A percentile compares a stretch with the other conserved stretches of the same genome.
phyloP scores from a whole-genome alignment of 2,113 vertebrate genomes.

The Callorhinus ursinus region DNA sequence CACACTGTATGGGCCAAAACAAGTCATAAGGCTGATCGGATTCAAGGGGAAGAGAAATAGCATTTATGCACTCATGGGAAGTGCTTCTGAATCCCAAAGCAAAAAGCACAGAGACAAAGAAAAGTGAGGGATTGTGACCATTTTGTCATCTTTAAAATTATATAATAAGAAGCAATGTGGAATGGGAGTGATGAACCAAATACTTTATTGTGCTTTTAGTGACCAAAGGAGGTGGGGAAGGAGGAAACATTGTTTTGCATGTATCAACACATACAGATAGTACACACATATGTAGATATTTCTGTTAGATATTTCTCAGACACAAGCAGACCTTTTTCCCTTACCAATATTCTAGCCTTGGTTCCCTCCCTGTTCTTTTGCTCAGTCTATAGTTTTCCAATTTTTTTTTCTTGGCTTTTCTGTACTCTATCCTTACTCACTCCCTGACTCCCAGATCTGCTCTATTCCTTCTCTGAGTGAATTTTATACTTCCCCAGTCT shows the following conservation, averaged over 20 bases:
- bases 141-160: neutral
- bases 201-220: neutral
- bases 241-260: neutral
- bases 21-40: neutral
- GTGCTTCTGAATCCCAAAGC: neutral
- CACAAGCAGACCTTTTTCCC: neutral
- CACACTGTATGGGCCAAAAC: neutral
- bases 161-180: neutral
- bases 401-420: neutral
- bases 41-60: neutral
- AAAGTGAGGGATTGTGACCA: neutral
- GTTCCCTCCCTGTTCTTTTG: neutral
- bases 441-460: constrained; percentile 50
- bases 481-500: constrained; percentile 66
- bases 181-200: too few relatives aligned
- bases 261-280: too few relatives aligned
- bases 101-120: neutral
- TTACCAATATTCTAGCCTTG: rapidly evolving
- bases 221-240: neutral
- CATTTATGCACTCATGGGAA: neutral
- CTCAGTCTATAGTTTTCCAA: neutral
- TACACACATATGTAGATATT: neutral
- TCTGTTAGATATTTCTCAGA: neutral
- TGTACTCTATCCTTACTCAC: neutral
- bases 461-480: constrained; percentile 39